A percentile compares a stretch with the other conserved stretches of the same genome.
These are phyloP conservation scores for Gymnorhina tibicen DNA, from an alignment of 2,113 vertebrate genomes.

Conservation along the genomic window DNA sequence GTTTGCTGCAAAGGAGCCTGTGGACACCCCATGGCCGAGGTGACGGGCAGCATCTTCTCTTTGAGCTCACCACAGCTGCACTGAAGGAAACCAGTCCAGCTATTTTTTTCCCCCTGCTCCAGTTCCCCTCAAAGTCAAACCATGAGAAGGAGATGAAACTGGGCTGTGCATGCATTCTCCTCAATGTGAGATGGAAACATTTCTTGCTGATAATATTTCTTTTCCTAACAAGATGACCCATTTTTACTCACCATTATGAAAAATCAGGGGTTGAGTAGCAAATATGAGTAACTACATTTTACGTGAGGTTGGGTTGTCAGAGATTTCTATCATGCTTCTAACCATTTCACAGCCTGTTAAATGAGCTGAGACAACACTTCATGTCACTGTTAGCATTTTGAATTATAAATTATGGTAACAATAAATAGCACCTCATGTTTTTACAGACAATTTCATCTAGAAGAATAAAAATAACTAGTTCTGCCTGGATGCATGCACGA, in stretches of 20 bases:
- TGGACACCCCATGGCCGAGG: fast-evolving
- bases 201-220: not conserved
- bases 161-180: not conserved
- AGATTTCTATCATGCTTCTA: not conserved
- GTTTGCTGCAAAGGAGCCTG: not conserved
- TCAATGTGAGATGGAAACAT: not conserved
- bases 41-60: not conserved
- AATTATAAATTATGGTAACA: conserved; percentile 22
- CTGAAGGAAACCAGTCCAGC: not conserved
- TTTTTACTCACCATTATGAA: not conserved
- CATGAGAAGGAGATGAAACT: not conserved
- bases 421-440: conserved; percentile 24
- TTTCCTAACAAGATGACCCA: not conserved
- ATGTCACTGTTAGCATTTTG: conserved; percentile 9
- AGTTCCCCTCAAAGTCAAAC: not conserved
- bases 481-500: not conserved
- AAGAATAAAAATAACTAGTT: conserved; percentile 31
- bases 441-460: conserved; percentile 20
- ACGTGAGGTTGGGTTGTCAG: not conserved
- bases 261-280: not conserved
- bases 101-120: not conserved
- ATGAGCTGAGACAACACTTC: conserved; percentile 10
- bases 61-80: not conserved
- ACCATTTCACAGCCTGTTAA: not conserved
- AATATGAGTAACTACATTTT: not conserved